These are phyloP conservation scores for Fulmarus glacialis DNA, from an alignment of 2,113 vertebrate species.

Conservation along the genomic window DNA sequence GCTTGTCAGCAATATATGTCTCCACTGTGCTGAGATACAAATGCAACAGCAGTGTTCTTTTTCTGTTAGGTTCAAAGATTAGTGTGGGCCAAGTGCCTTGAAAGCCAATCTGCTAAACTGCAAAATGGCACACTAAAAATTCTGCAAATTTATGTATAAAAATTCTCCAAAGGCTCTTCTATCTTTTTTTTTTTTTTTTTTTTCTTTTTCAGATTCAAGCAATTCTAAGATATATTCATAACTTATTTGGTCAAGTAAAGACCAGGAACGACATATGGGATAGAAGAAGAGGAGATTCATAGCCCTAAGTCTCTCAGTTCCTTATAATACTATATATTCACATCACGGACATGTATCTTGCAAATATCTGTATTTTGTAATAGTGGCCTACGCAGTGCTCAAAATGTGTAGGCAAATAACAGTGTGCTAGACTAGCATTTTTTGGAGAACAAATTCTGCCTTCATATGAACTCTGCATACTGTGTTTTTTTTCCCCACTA, in stretches of 20 bases:
- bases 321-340: not conserved
- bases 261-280: not conserved
- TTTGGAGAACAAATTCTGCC: not conserved
- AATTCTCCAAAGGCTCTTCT: not conserved
- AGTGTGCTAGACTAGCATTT: not conserved
- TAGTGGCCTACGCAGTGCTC: not conserved
- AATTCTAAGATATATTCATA: not conserved
- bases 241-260: not conserved
- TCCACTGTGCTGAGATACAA: not conserved
- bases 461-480: not conserved
- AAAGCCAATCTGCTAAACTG: constrained; percentile 20
- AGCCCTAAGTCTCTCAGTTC: not conserved
- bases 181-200: not conserved
- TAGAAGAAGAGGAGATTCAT: not conserved
- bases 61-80: constrained; percentile 32
- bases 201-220: not conserved
- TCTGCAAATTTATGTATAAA: not conserved
- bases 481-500: not conserved
- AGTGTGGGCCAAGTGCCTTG: not conserved
- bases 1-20: not conserved
- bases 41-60: not conserved
- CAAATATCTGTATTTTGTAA: not conserved
- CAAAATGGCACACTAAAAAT: not conserved
- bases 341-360: not conserved
- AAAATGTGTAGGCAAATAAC: not conserved